Base-by-base conservation (phyloP, 2,113 vertebrate species). In the Anguilla japonica region DNA sequence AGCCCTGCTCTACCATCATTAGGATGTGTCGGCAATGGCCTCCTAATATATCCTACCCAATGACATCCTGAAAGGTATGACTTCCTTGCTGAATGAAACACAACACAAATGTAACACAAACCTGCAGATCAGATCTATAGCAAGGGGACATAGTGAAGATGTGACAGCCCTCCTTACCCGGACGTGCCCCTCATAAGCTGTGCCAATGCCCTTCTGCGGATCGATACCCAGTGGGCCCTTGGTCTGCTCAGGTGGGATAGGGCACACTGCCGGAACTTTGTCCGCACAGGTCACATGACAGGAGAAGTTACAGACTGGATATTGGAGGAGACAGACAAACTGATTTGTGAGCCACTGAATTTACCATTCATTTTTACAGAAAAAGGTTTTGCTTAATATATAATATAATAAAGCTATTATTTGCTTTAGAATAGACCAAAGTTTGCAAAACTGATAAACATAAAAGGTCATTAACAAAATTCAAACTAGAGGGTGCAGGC, bases 211-310 rank as follows among this genome's bases (percentile, higher is more conserved):
- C 93, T 96, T 97, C 93, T 99, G 98, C 0, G 98, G 97, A 90
- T 99, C 98, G 86, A 99, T 99, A 50, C 98, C 98, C 90, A 99
- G 93, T 0, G 98, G 97, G 5, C 98, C 97, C 92, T 97, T 99
- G 5, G 98, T 98, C 94, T 99, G 98, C 15, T 99, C 98, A 1
- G 97, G 96, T 87, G 98, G 97, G 56, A 99, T 96, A 1, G 98
- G 98, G 91, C 98, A 99, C 1, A 97, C 93, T 0, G 98, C 96
- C 0, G 98, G 98, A 83, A 97, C 98, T 92, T 99, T 99, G 94
- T 99, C 98, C 80, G 98, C 98, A 93, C 98, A 99, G 0, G 97
- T 99, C 87, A 99, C 98, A 0, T 99, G 98, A 94, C 98, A 99
- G 18, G 98, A 99, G 94, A 99, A 99, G 87, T 97, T 97, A 93